Base-by-base conservation (phyloP, 2,888 invertebrate genomes). In the Heliconius ismenius region DNA sequence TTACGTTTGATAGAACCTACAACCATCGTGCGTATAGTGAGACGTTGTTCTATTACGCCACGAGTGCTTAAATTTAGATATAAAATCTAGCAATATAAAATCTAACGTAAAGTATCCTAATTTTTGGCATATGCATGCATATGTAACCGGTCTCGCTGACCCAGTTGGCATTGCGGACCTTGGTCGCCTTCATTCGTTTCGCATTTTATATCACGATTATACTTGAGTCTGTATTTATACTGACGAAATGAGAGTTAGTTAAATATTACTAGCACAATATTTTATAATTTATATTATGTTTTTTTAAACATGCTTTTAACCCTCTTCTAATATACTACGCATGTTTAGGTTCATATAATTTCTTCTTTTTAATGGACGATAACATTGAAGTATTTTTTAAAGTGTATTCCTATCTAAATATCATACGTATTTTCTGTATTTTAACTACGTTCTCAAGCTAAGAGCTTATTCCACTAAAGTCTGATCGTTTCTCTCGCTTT, bases 121-220 rank as follows among this genome's bases (percentile, higher is more conserved):
- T 70, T 70, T 70, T 70, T 58, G 70, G 70, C 58, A 70, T 70
- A 70, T 58, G 58, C 70, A 21, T 70, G 70, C 70, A 70, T 70
- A 70, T 70, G 70, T 70, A 80, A 83, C 83, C 83, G 83, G 83
- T 83, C 83, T 75, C 58, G 54, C 79, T 81, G 84, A 84, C 83
- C 84, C 79, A 84, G 79, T 83, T 84, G 82, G 81, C 80, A 81
- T 80, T 79, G 81, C 77, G 78, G 81, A 79, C 83, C 83, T 83
- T 81, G 81, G 78, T 76, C 74, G 74, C 73, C 80, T 80, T 80
- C 78, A 78, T 79, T 79, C 76, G 70, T 78, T 76, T 78, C 75
- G 78, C 76, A 75, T 79, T 79, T 77, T 72, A 77, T 73, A 73
- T 73, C 60, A 62, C 62, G 58, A 58, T 62, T 60, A 73, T 32